A percentile compares a stretch with the other conserved stretches of the same genome.
These are phyloP conservation scores for Muntiacus reevesi DNA, from an alignment of 2,113 vertebrate genomes.

Conservation along the genomic window DNA sequence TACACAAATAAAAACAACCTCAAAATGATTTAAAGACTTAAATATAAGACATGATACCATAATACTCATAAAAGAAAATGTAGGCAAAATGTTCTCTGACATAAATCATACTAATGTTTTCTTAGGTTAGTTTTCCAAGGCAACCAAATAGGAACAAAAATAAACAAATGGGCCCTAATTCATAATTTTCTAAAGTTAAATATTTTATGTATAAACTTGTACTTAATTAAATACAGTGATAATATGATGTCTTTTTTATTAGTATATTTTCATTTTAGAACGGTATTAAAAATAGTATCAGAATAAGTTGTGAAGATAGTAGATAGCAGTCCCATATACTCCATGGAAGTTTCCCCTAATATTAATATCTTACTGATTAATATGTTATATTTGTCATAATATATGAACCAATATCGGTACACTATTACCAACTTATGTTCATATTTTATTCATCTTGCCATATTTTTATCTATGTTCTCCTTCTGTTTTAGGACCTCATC, in stretches of 20 bases:
- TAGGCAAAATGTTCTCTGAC: not conserved
- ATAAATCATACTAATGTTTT: not conserved
- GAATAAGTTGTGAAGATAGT: not conserved
- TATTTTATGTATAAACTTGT: not conserved
- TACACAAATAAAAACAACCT: not conserved
- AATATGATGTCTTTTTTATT: not conserved
- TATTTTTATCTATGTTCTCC: not conserved
- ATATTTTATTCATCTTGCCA: not conserved
- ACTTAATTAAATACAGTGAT: not conserved
- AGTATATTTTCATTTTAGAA: not conserved
- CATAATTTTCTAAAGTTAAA: not conserved
- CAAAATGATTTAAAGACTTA: not conserved
- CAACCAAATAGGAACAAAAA: not conserved
- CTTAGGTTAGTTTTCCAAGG: not conserved
- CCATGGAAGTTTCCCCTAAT: not conserved
- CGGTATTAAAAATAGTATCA: not conserved
- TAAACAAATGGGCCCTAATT: not conserved
- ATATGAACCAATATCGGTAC: not conserved
- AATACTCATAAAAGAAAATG: not conserved
- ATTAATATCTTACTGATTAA: not conserved
- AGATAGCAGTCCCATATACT: not conserved
- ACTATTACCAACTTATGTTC: not conserved
- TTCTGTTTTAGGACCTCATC: not conserved
- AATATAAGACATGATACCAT: not conserved
- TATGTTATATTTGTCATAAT: not conserved